Evolutionary conservation across 2,113 vertebrate species (phyloP).

Genomic region (Aplodontia rufa): DNA sequence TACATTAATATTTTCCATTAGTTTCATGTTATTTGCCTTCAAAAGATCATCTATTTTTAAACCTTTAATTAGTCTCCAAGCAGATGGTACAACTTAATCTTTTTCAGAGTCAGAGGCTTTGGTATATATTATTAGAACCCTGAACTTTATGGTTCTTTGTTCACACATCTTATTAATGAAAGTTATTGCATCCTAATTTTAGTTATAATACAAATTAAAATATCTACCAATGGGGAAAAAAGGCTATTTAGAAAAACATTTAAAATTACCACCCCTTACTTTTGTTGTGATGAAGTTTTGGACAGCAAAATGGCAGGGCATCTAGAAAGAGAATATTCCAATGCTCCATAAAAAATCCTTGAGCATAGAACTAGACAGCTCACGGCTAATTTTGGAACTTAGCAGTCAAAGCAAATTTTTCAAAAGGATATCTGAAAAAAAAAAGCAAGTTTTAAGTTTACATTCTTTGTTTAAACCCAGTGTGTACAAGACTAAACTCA

Average conservation of each 20-base stretch:
- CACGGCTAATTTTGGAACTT: constrained; percentile 65
- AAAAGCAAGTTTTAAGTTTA: constrained; percentile 59
- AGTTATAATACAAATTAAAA: constrained; percentile 58
- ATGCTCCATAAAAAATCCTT: background rate
- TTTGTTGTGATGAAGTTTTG: constrained; percentile 38
- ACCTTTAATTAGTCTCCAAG: constrained; percentile 68
- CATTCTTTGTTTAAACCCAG: constrained; percentile 44
- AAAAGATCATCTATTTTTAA: constrained; percentile 76
- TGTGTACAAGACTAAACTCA: constrained; percentile 30
- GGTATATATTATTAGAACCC: constrained; percentile 35
- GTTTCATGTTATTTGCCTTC: constrained; percentile 59
- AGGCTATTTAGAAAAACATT: constrained; percentile 54
- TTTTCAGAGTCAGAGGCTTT: constrained; percentile 46
- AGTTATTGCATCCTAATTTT: constrained; percentile 41
- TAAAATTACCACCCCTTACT: constrained; percentile 21
- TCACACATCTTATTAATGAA: constrained; percentile 59
- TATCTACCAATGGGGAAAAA: constrained; percentile 27
- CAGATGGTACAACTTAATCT: constrained; percentile 60
- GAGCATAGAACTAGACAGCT: constrained; percentile 32
- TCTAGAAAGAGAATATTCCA: constrained; percentile 27
- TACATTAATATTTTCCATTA: constrained; percentile 63
- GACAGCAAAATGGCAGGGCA: constrained; percentile 45
- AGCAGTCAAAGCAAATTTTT: constrained; percentile 60
- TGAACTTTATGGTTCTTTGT: constrained; percentile 50
- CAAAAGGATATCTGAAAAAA: constrained; percentile 48